Evolutionary conservation across 92 coral and sea anemone genomes (phyloP).

Genomic region (Galaxea fascicularis): DNA sequence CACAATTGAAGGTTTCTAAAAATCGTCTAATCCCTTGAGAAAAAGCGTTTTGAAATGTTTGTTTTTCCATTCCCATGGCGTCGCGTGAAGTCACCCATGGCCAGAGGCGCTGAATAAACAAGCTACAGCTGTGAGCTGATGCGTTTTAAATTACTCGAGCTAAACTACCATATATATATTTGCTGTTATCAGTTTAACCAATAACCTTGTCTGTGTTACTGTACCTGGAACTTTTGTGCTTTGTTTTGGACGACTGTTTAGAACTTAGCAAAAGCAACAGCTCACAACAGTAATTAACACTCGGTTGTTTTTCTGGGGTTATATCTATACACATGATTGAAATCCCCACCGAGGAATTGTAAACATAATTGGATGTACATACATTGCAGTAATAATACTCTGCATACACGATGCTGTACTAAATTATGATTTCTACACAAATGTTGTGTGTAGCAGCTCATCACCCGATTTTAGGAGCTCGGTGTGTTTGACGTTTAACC

Average conservation of each 20-base stretch:
- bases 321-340: neutral
- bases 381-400: too few relatives aligned
- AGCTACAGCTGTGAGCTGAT: neutral
- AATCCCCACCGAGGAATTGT: neutral
- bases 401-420: too few relatives aligned
- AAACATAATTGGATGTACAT: neutral
- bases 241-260: neutral
- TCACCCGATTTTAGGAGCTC: too few relatives aligned
- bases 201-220: neutral
- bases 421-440: too few relatives aligned
- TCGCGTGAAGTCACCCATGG: neutral
- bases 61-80: conserved; percentile 31
- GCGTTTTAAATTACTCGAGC: neutral
- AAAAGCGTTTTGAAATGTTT: conserved; percentile 24
- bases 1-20: neutral
- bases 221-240: neutral
- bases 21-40: conserved; percentile 2
- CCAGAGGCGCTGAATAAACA: conserved; percentile 14
- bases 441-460: neutral
- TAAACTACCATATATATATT: neutral
- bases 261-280: neutral
- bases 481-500: neutral
- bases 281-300: neutral
- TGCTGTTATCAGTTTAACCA: neutral
- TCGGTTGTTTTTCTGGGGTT: neutral